Percentiles rank a stretch among this genome's conserved stretches.
Conservation (phyloP, 2,888 invertebrate species). For the Calephelis perditalis region DNA sequence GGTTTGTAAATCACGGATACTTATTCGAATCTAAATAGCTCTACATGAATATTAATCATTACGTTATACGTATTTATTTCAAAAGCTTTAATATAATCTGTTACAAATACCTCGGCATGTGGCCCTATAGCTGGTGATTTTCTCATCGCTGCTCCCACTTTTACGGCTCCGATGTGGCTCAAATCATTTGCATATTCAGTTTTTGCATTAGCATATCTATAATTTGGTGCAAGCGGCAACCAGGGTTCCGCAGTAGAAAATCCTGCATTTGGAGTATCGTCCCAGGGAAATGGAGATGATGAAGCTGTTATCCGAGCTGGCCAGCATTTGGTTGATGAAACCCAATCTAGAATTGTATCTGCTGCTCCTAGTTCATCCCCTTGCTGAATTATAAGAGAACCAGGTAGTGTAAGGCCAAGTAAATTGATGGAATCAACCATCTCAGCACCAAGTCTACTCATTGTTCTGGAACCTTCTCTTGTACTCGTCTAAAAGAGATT, state of each 20-base stretch:
- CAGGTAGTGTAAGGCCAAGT: conserved; percentile 83
- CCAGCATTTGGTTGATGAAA: conserved; percentile 63
- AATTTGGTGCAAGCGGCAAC: conserved; percentile 82
- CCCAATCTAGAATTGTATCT: conserved; percentile 75
- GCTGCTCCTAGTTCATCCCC: conserved; percentile 85
- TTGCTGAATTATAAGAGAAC: conserved; percentile 87
- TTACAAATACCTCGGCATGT: conserved; percentile 52
- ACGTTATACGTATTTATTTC: too few species aligned
- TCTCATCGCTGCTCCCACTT: conserved; percentile 56
- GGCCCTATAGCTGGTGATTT: conserved; percentile 65
- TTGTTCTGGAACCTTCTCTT: conserved; percentile 50
- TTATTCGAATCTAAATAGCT: too few species aligned
- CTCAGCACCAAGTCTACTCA: conserved; percentile 81
- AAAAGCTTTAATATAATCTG: neutral
- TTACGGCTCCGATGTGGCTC: conserved; percentile 68
- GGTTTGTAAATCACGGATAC: too few species aligned
- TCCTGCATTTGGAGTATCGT: conserved; percentile 61
- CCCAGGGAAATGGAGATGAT: conserved; percentile 64
- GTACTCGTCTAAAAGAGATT: conserved; percentile 50
- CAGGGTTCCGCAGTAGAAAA: conserved; percentile 80
- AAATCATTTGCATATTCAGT: conserved; percentile 65
- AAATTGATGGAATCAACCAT: conserved; percentile 84
- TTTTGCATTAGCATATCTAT: conserved; percentile 79
- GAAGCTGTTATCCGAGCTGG: conserved; percentile 50
- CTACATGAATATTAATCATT: too few species aligned